These are phyloP conservation scores for Drosophila tani DNA, from an alignment of 1,140 invertebrate species.

Conservation along the genomic window DNA sequence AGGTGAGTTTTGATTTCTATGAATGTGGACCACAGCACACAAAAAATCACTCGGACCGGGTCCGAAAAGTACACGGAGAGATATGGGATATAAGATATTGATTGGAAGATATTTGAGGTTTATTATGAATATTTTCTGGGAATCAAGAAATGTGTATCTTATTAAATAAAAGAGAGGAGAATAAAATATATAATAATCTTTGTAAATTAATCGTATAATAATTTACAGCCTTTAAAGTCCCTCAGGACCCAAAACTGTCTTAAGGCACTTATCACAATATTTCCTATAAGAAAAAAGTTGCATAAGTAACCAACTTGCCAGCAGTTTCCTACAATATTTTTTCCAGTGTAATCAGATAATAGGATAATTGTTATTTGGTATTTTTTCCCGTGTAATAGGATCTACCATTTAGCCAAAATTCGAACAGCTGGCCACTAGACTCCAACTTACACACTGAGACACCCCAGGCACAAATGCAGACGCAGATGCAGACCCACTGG, in stretches of 20 bases:
- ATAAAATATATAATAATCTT: too few species aligned
- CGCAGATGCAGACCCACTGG: constrained; percentile 10
- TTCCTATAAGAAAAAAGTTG: too few species aligned
- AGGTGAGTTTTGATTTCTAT: constrained; percentile 65
- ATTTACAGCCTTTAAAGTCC: too few species aligned
- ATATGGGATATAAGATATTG: background rate
- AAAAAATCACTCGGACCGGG: constrained; percentile 15
- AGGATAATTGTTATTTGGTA: background rate
- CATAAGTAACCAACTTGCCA: too few species aligned
- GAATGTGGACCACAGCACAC: constrained; percentile 67
- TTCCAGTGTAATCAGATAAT: constrained; percentile 21
- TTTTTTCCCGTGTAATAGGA: constrained; percentile 27
- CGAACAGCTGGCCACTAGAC: constrained; percentile 24
- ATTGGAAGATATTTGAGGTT: background rate
- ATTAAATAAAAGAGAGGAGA: too few species aligned
- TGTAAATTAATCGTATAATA: too few species aligned
- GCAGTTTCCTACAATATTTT: too few species aligned
- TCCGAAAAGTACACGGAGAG: constrained; percentile 7
- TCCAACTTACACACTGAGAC: constrained; percentile 8
- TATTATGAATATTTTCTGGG: background rate
- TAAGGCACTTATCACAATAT: background rate
- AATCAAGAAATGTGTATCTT: background rate
- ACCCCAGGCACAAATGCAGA: background rate
- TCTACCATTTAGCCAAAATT: background rate
- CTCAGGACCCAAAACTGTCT: too few species aligned